phyloP scores from a whole-genome alignment of 53 echinoderm and acorn worm species.

The Pentamera pediparva region DNA sequence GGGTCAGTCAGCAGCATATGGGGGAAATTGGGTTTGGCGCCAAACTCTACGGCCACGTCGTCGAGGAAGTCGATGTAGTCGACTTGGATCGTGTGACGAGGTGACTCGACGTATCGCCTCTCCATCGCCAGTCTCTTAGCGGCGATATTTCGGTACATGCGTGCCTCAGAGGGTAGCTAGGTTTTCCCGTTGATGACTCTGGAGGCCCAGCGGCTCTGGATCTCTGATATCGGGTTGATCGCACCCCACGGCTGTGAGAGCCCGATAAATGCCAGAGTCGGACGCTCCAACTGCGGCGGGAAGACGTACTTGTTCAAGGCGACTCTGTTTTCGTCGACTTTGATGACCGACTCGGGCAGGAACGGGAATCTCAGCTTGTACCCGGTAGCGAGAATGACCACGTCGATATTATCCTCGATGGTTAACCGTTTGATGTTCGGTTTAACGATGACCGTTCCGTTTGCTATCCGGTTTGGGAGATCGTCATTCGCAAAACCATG shows the following conservation, averaged over 20 bases:
- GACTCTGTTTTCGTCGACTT: slow-evolving; percentile 31
- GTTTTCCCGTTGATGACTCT: slow-evolving; percentile 54
- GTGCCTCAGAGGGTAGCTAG: slow-evolving; percentile 31
- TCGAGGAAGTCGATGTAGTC: slow-evolving; percentile 49
- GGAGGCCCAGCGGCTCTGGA: slow-evolving; percentile 69
- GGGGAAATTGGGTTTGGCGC: slow-evolving; percentile 42
- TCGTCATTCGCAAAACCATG: slow-evolving; percentile 51
- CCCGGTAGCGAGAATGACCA: too few relatives aligned
- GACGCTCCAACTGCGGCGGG: slow-evolving; percentile 44
- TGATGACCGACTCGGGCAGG: slow-evolving; percentile 46
- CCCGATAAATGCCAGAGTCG: slow-evolving; percentile 59
- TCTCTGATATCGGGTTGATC: slow-evolving; percentile 50
- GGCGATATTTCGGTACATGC: slow-evolving; percentile 38
- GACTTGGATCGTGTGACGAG: slow-evolving; percentile 48
- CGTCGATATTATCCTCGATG: slow-evolving; percentile 48
- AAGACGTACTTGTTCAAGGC: slow-evolving; percentile 62
- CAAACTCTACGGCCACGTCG: slow-evolving; percentile 51
- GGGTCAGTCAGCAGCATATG: slow-evolving; percentile 56
- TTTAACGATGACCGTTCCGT: too few relatives aligned
- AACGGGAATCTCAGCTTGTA: slow-evolving; percentile 64
- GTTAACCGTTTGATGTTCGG: too few relatives aligned
- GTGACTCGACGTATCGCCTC: slow-evolving; percentile 23
- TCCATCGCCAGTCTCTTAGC: slow-evolving; percentile 34
- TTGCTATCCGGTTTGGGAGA: slow-evolving; percentile 47
- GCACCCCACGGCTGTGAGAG: slow-evolving; percentile 42